A percentile compares a stretch with the other conserved stretches of the same genome.
Evolutionary conservation across 2,113 vertebrate species (phyloP).

Genomic region (Pangasianodon hypophthalmus): DNA sequence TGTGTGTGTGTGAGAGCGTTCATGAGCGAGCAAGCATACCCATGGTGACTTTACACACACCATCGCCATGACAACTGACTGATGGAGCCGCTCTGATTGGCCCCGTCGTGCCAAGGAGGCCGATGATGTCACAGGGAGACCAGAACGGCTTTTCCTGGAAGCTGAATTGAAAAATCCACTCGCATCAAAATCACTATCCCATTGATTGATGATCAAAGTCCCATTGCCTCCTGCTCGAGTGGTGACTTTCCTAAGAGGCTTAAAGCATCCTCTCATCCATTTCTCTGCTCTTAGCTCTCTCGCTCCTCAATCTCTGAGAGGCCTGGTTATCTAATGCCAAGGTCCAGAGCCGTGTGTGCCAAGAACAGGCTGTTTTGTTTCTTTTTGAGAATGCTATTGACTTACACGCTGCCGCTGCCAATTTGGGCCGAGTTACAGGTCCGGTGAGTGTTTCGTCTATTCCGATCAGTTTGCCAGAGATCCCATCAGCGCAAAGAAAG

Average conservation of each 20-base stretch:
- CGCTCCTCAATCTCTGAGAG: neutral
- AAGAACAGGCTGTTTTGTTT: slow-evolving; percentile 24
- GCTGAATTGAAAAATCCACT: slow-evolving; percentile 22
- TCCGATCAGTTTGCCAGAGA: slow-evolving; percentile 40
- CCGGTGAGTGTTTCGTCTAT: slow-evolving; percentile 10
- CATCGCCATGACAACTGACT: slow-evolving; percentile 54
- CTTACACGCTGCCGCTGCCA: slow-evolving; percentile 34
- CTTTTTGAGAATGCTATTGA: slow-evolving; percentile 25
- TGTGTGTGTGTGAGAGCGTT: neutral
- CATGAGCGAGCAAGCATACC: neutral
- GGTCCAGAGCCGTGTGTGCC: slow-evolving; percentile 25
- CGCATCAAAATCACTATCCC: slow-evolving; percentile 1
- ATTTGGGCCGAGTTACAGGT: slow-evolving; percentile 26
- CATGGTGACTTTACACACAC: neutral
- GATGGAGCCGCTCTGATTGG: neutral
- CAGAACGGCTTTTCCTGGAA: slow-evolving; percentile 1
- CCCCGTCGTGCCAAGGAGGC: neutral
- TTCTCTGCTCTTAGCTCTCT: slow-evolving; percentile 15
- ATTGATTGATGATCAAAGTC: neutral
- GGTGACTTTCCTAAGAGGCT: slow-evolving; percentile 13
- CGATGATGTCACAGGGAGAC: slow-evolving; percentile 9
- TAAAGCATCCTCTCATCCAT: neutral
- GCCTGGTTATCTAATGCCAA: neutral
- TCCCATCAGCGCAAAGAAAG: slow-evolving; percentile 44
- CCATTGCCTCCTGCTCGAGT: neutral